These are phyloP conservation scores for Noctua pronuba DNA, from an alignment of 2,888 invertebrate species.

Conservation along the genomic window DNA sequence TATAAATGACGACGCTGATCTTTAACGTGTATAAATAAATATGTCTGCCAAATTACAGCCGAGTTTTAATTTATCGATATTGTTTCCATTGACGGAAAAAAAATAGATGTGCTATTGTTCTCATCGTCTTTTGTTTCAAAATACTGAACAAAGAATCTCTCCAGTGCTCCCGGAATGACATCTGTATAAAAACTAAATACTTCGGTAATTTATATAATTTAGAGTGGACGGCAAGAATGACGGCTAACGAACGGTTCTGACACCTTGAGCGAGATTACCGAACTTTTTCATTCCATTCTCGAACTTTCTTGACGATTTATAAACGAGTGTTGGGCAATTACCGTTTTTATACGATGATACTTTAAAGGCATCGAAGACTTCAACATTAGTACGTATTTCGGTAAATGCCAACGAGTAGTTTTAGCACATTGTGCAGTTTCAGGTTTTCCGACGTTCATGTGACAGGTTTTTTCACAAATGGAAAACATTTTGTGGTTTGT, in stretches of 20 bases:
- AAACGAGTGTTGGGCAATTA: constrained; percentile 73
- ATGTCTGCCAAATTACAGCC: constrained; percentile 89
- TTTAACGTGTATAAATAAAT: constrained; percentile 90
- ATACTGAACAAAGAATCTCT: constrained; percentile 65
- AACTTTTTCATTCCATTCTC: constrained; percentile 77
- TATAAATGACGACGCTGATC: constrained; percentile 88
- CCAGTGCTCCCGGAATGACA: constrained; percentile 52
- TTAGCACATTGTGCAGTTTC: neutral
- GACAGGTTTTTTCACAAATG: neutral
- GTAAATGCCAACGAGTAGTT: constrained; percentile 29
- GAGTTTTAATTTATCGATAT: constrained; percentile 76
- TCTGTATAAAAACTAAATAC: constrained; percentile 74
- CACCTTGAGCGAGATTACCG: constrained; percentile 76
- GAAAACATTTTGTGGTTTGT: neutral
- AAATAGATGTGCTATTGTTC: constrained; percentile 71
- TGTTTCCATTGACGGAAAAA: constrained; percentile 51
- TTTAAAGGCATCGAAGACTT: constrained; percentile 53
- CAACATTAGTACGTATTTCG: constrained; percentile 36
- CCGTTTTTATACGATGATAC: constrained; percentile 69
- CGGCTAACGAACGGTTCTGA: constrained; percentile 79
- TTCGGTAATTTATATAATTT: constrained; percentile 76
- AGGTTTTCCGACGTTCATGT: neutral
- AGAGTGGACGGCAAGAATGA: constrained; percentile 72
- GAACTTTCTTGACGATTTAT: constrained; percentile 68
- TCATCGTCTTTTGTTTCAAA: constrained; percentile 67